Evolutionary conservation across 2,888 invertebrate genomes (phyloP), one percentile per base, ranked within the genome.

Genomic region (Epirrita christyi): DNA sequence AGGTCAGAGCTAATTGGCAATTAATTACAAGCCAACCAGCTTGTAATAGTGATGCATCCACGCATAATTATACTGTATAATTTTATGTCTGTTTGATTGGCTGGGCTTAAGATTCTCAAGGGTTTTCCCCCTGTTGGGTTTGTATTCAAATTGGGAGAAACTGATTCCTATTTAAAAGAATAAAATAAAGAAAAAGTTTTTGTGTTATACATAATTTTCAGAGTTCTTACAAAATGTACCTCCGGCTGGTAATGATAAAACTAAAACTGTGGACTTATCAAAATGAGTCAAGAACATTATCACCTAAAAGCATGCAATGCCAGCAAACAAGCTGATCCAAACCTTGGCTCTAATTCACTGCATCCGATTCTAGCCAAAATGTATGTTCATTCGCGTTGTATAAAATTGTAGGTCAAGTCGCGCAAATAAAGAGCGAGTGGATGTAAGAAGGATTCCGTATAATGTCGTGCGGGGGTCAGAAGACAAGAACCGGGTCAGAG

Each of bases 371-470:
- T 37, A 47, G 11, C 41, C 32, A 48, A 71, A 72, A 77, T 76
- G 71, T 78, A 76, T 74, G 71, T 76, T 71, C 72, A 75, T 78
- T 72, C 59, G 64, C 64, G 65, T 29, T 70, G 68, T 71, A 74
- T 72, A 77, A 74, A 78, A 73, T 79, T 77, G 75, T 79, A 76
- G 78, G 77, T 80, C 78, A 80, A 71, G 73, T 72, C 66, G 71
- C 67, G 73, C 74, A 80, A 76, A 77, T 77, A 80, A 80, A 70
- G 71, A 57, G 59, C 56, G 61, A 76, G 75, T 71, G 68, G 73
- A 73, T 75, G 72, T 75, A 73, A 73, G 71, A 63, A 72, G 76
- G 80, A 81, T 83, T 81, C 73, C 45, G 80, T 78, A 78, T 82
- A 81, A 80, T 79, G 74, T 68, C 45, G 66, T 65, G 54, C 45